Conservation (phyloP, 2,113 vertebrate species). For the Lycaon pictus region DNA sequence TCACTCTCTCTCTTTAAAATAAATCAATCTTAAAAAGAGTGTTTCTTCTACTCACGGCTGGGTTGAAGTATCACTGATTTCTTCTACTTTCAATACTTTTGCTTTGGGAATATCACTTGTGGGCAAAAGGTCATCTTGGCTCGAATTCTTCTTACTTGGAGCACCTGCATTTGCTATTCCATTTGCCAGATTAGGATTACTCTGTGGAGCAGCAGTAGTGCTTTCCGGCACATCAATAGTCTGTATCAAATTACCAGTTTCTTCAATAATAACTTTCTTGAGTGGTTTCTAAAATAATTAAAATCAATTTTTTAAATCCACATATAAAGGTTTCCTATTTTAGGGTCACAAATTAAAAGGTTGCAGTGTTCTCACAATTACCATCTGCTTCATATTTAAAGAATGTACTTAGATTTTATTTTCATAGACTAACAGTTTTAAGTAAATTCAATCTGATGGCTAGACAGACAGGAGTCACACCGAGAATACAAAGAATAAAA, state of each 20-base stretch:
- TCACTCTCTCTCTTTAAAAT: not conserved
- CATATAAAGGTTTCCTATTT: slow-evolving; percentile 46
- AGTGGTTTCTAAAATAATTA: slow-evolving; percentile 92
- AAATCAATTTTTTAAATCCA: slow-evolving; percentile 47
- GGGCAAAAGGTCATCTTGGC: slow-evolving; percentile 75
- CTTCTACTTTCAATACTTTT: slow-evolving; percentile 96
- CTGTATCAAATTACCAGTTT: slow-evolving; percentile 88
- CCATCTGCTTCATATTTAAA: not conserved
- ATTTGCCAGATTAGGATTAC: slow-evolving; percentile 15
- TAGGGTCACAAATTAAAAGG: slow-evolving; percentile 61
- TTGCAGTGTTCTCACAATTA: not conserved
- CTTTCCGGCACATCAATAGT: slow-evolving; percentile 58
- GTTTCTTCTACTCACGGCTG: slow-evolving; percentile 85
- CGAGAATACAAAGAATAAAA: slow-evolving; percentile 38
- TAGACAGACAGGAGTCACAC: not conserved
- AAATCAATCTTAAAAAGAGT: not conserved
- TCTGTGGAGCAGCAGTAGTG: slow-evolving; percentile 11
- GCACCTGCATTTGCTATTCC: not conserved
- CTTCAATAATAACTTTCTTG: slow-evolving; percentile 93
- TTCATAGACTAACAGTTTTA: not conserved
- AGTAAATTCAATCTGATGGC: slow-evolving; percentile 21
- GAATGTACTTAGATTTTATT: not conserved
- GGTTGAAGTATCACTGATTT: slow-evolving; percentile 82
- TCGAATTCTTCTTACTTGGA: slow-evolving; percentile 64
- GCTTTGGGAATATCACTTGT: slow-evolving; percentile 87